Percentiles rank a stretch among this genome's conserved stretches.
These are phyloP conservation scores for Agapornis canus DNA, from an alignment of 2,797 vertebrate genomes.

Conservation along the genomic window DNA sequence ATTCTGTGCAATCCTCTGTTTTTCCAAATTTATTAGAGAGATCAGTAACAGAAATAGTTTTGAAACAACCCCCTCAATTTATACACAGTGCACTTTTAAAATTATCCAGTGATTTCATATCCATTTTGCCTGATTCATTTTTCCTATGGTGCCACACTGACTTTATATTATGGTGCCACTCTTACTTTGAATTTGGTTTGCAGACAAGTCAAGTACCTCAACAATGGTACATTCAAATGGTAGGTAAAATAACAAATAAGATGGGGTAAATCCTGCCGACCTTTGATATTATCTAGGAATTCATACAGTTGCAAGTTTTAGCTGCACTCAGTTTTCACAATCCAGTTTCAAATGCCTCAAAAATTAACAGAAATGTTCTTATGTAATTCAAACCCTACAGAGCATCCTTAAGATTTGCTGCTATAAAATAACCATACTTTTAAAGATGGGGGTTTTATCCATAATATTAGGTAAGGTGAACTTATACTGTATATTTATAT, in stretches of 20 bases:
- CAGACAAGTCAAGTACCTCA: neutral
- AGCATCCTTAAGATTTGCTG: neutral
- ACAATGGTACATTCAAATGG: neutral
- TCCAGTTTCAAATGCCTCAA: neutral
- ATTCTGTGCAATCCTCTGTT: neutral
- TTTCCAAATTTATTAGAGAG: constrained; percentile 5
- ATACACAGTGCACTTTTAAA: neutral
- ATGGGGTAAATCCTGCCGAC: neutral
- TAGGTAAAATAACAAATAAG: neutral
- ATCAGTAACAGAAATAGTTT: neutral
- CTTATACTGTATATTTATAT: neutral
- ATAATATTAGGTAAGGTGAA: neutral
- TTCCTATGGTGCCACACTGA: neutral
- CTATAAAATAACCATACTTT: neutral
- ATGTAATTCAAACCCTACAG: neutral
- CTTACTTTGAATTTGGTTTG: neutral
- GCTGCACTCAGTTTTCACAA: neutral
- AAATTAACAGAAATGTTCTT: neutral
- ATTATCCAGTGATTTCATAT: neutral
- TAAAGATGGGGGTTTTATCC: neutral
- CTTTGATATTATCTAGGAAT: neutral
- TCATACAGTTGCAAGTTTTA: neutral
- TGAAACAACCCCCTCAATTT: neutral
- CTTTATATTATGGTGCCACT: neutral
- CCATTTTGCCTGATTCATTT: neutral